Evolutionary conservation across 2,797 vertebrate species (phyloP).

Genomic region (Tangara arthus): DNA sequence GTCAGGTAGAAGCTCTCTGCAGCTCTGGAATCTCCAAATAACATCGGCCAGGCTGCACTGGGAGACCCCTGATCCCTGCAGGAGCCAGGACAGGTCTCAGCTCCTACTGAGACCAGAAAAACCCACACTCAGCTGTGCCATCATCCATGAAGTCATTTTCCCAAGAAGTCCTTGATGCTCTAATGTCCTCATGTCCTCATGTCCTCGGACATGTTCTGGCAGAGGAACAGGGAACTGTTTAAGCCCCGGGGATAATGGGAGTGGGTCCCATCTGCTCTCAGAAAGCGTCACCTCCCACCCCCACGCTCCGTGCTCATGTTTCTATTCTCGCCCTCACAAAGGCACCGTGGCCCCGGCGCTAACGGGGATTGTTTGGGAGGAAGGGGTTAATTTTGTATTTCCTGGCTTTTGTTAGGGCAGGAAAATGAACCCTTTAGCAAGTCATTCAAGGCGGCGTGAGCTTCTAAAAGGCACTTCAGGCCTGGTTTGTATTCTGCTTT

Average conservation of each 20-base stretch:
- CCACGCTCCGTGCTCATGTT: neutral
- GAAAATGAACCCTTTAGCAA: conserved; percentile 29
- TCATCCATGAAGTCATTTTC: conserved; percentile 1
- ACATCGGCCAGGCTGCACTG: neutral
- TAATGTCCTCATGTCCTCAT: neutral
- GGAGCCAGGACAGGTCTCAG: neutral
- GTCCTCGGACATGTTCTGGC: neutral
- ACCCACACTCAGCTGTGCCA: neutral
- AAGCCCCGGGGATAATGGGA: neutral
- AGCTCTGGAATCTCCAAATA: neutral
- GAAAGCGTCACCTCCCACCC: neutral
- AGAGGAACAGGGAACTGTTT: neutral
- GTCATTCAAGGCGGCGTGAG: neutral
- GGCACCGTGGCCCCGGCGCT: neutral
- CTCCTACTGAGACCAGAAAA: neutral
- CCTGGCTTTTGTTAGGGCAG: conserved; percentile 58
- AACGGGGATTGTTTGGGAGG: neutral
- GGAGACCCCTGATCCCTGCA: neutral
- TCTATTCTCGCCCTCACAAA: conserved; percentile 33
- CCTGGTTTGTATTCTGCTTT: conserved; percentile 21
- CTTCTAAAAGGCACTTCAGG: neutral
- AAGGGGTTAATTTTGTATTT: conserved; percentile 61
- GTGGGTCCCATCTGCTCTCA: neutral
- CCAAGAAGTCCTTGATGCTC: neutral
- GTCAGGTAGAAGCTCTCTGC: neutral